These are phyloP conservation scores for Heterodera schachtii DNA, from an alignment of 1,140 invertebrate genomes.

Conservation along the genomic window DNA sequence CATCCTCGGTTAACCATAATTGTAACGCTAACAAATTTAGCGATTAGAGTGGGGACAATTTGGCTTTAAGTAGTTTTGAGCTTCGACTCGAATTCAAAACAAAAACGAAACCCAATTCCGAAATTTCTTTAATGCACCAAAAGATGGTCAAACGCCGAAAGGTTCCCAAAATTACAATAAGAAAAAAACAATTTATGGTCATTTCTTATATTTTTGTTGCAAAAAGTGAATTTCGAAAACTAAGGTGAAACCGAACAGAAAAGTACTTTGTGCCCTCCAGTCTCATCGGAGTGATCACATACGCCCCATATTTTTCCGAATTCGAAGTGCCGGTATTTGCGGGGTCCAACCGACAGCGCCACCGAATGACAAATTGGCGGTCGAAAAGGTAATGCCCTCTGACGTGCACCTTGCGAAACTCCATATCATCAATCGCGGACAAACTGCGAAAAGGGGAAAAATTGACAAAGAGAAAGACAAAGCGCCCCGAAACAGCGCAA, in stretches of 20 bases:
- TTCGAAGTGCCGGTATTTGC: background rate
- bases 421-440: slow-evolving; percentile 6
- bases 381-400: slow-evolving; percentile 8
- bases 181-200: too few relatives aligned
- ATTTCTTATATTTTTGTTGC: too few relatives aligned
- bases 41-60: too few relatives aligned
- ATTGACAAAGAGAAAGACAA: background rate
- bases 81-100: too few relatives aligned
- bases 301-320: background rate
- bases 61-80: too few relatives aligned
- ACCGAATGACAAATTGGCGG: slow-evolving; percentile 15
- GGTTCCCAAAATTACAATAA: too few relatives aligned
- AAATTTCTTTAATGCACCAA: too few relatives aligned
- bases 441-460: background rate
- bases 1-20: slow-evolving; percentile 30
- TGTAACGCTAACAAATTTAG: background rate
- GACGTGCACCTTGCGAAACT: slow-evolving; percentile 17
- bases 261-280: background rate
- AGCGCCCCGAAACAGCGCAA: too few relatives aligned
- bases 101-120: too few relatives aligned
- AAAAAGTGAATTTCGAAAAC: too few relatives aligned
- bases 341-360: background rate
- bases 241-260: too few relatives aligned
- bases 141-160: too few relatives aligned
- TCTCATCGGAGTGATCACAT: background rate